Conservation (phyloP, 2,888 invertebrate genomes). For the Coleophora deauratella region DNA sequence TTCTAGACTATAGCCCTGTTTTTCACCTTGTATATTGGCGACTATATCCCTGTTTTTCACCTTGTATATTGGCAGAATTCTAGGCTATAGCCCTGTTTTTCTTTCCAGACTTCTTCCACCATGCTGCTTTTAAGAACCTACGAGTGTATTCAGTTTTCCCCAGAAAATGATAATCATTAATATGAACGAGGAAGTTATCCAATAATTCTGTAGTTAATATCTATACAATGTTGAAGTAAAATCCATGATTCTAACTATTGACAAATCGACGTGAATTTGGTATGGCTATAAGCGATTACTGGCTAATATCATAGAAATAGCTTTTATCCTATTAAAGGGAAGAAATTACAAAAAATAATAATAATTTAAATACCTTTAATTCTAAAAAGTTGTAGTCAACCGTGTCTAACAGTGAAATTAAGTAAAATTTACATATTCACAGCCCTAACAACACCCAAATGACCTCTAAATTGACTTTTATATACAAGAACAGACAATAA, state of each 20-base stretch:
- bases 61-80: too few species aligned
- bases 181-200: too few species aligned
- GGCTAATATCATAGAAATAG: conserved; percentile 17
- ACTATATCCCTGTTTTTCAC: too few species aligned
- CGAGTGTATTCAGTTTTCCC: too few species aligned
- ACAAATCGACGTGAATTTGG: conserved; percentile 15
- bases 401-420: conserved; percentile 30
- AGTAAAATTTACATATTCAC: conserved; percentile 56
- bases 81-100: too few species aligned
- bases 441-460: conserved; percentile 53
- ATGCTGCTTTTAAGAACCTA: too few species aligned
- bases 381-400: conserved; percentile 32
- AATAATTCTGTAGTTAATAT: too few species aligned
- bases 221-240: too few species aligned
- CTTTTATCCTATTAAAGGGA: conserved; percentile 14
- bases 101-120: too few species aligned
- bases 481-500: conserved; percentile 23
- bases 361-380: conserved; percentile 44
- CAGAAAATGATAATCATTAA: too few species aligned
- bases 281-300: conserved; percentile 23
- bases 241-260: conserved; percentile 1
- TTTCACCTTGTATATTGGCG: too few species aligned
- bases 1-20: too few species aligned
- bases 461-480: conserved; percentile 28
- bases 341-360: conserved; percentile 30